These are phyloP conservation scores for Ichneumoninae sp. DNA, from an alignment of 2,888 invertebrate genomes.

Conservation along the genomic window DNA sequence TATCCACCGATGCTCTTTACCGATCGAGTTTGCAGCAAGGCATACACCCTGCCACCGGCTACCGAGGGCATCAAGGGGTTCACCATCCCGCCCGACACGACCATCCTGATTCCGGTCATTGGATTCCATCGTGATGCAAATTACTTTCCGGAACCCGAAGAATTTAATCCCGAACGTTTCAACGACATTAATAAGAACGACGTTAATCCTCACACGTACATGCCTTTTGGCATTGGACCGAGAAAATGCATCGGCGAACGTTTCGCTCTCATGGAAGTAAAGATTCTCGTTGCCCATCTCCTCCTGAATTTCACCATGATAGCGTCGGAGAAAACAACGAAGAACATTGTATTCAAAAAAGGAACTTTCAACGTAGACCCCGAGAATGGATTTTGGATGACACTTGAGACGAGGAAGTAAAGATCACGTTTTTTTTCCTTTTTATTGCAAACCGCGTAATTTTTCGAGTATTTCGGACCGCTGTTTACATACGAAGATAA, in stretches of 20 bases:
- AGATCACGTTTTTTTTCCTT: not conserved
- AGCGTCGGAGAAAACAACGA: constrained; percentile 81
- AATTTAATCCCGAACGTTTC: constrained; percentile 70
- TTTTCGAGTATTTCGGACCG: not conserved
- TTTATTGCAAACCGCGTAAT: not conserved
- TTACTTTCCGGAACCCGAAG: constrained; percentile 68
- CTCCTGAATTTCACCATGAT: constrained; percentile 60
- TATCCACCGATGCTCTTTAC: too few species aligned
- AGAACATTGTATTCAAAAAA: constrained; percentile 77
- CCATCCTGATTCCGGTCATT: constrained; percentile 67
- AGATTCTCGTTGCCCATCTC: constrained; percentile 61
- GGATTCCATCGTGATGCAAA: constrained; percentile 73
- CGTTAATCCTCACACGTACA: constrained; percentile 71
- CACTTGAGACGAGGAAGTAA: constrained; percentile 44
- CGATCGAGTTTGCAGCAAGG: constrained; percentile 81
- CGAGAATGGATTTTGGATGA: constrained; percentile 64
- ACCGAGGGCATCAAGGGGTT: constrained; percentile 36
- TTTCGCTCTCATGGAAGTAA: too few species aligned
- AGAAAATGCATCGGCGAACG: too few species aligned
- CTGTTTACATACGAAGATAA: not conserved
- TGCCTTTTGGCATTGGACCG: constrained; percentile 75
- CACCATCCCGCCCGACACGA: constrained; percentile 58
- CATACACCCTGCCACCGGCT: constrained; percentile 83
- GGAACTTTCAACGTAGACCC: constrained; percentile 53
- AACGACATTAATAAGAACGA: constrained; percentile 61